These are phyloP conservation scores for Oxystoma pomonae DNA, from an alignment of 2,888 invertebrate species.

Conservation along the genomic window DNA sequence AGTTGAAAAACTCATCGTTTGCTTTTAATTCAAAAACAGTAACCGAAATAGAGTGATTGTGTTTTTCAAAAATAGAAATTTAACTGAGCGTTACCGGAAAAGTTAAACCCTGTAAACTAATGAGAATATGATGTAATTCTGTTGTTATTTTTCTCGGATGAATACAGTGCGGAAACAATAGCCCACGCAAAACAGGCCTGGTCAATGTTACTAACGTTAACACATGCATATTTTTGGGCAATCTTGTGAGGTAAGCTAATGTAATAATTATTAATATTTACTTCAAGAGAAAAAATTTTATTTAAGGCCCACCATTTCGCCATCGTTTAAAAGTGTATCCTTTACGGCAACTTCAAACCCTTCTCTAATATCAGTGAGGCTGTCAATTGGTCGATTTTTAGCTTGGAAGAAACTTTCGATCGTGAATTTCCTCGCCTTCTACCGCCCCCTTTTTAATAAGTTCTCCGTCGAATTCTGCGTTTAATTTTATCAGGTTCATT, in stretches of 20 bases:
- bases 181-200: neutral
- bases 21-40: neutral
- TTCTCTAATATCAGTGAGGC: neutral
- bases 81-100: neutral
- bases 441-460: neutral
- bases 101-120: constrained; percentile 17
- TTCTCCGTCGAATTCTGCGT: neutral
- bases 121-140: constrained; percentile 27
- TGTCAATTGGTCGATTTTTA: too few relatives aligned
- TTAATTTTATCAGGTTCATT: constrained; percentile 8
- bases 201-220: neutral
- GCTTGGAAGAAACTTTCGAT: too few relatives aligned
- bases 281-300: constrained; percentile 25
- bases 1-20: neutral
- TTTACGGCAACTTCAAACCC: neutral
- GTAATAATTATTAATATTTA: constrained; percentile 17
- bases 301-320: constrained; percentile 30
- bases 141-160: constrained; percentile 5
- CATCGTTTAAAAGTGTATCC: constrained; percentile 22
- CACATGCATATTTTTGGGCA: too few relatives aligned
- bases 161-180: neutral
- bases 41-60: too few relatives aligned
- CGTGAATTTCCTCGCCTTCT: too few relatives aligned
- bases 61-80: too few relatives aligned
- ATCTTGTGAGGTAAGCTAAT: constrained; percentile 18